These are phyloP conservation scores for Porites lobata DNA, from an alignment of 92 coral and sea anemone genomes.

Conservation along the genomic window DNA sequence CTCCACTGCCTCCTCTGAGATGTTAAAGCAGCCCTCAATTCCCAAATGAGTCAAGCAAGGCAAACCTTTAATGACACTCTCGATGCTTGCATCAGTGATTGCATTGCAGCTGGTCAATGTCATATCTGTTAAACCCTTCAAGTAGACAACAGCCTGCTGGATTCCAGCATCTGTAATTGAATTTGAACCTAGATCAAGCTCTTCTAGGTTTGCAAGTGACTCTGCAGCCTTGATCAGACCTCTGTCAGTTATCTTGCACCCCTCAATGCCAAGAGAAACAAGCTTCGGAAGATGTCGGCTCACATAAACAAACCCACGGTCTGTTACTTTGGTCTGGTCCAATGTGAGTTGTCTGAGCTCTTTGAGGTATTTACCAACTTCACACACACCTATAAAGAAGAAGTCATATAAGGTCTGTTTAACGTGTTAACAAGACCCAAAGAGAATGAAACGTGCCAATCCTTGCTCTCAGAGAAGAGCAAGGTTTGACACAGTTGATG, in stretches of 20 bases:
- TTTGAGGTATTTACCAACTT: constrained; percentile 85
- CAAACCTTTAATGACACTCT: constrained; percentile 66
- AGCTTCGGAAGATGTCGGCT: constrained; percentile 82
- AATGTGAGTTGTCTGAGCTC: constrained; percentile 85
- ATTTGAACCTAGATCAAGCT: constrained; percentile 90
- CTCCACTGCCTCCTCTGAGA: constrained; percentile 78
- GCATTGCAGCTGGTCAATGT: constrained; percentile 78
- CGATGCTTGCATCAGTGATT: constrained; percentile 78
- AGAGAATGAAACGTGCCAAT: no score
- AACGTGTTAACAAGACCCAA: neutral
- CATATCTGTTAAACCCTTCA: constrained; percentile 87
- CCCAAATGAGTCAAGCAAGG: constrained; percentile 94
- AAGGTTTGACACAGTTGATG: no score
- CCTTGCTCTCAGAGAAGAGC: no score
- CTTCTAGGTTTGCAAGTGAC: constrained; percentile 79
- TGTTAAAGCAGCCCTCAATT: constrained; percentile 82
- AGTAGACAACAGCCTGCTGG: constrained; percentile 67
- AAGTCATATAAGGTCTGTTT: neutral
- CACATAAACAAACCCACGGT: constrained; percentile 87
- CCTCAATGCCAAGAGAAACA: constrained; percentile 86
- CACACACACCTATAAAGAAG: constrained; percentile 74
- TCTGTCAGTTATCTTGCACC: constrained; percentile 84
- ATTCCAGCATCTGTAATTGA: constrained; percentile 89
- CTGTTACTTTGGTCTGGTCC: constrained; percentile 85
- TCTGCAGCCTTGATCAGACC: constrained; percentile 80